Percentiles rank a stretch among this genome's conserved stretches.
phyloP scores from a whole-genome alignment of 2,113 vertebrate genomes.

The Megaptera novaeangliae region DNA sequence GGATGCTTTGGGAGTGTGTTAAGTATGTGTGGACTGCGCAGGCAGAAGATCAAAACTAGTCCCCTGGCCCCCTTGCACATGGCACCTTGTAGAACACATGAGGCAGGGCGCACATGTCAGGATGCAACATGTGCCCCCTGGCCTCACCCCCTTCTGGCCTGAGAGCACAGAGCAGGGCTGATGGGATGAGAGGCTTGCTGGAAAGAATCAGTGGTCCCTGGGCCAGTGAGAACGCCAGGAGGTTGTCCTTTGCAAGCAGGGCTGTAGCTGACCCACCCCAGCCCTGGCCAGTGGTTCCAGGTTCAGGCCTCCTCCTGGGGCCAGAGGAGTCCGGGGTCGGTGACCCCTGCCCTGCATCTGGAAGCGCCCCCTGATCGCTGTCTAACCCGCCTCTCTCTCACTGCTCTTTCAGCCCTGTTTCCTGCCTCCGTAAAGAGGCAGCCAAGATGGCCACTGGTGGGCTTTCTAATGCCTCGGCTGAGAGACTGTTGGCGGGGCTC shows the following conservation, averaged over 20 bases:
- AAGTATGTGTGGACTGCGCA: not conserved
- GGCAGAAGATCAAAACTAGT: not conserved
- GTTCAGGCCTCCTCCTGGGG: not conserved
- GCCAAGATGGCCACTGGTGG: not conserved
- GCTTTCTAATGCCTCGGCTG: conserved; percentile 16
- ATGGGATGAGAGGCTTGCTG: not conserved
- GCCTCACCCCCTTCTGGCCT: not conserved
- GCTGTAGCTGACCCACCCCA: not conserved
- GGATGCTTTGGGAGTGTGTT: not conserved
- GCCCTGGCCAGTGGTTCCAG: not conserved
- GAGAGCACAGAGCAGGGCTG: not conserved
- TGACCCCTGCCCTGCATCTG: not conserved
- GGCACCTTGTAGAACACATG: not conserved
- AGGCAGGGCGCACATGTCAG: not conserved
- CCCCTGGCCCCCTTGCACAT: not conserved
- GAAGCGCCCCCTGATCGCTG: rapidly evolving
- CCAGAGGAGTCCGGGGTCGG: rapidly evolving
- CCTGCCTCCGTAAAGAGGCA: not conserved
- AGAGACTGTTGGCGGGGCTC: conserved; percentile 42
- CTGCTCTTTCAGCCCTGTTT: not conserved
- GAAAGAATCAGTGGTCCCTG: not conserved
- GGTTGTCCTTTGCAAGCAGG: not conserved
- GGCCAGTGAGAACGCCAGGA: not conserved
- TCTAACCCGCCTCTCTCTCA: not conserved
- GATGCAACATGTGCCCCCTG: rapidly evolving